Evolutionary conservation across 1,140 invertebrate genomes (phyloP).

Genomic region (Cherax quadricarinatus): DNA sequence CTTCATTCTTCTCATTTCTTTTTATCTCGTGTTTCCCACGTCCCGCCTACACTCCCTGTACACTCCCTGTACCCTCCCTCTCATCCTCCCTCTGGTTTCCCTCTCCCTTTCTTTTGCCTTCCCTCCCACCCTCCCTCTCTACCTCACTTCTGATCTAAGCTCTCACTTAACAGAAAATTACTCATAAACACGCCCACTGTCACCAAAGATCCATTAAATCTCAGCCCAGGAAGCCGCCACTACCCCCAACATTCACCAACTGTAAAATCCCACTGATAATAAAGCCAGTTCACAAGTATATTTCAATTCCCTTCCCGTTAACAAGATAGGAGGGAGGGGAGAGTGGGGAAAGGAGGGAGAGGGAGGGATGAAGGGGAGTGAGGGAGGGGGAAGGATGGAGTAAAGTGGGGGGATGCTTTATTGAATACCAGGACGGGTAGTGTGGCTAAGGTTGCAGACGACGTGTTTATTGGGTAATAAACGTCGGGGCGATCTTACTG

Average conservation of each 20-base stretch:
- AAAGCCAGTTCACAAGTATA: conserved; percentile 1
- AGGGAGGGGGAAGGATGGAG: background rate
- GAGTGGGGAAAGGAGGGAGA: background rate
- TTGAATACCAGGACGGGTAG: conserved; percentile 37
- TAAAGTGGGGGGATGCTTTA: conserved; percentile 40
- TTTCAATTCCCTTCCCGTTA: conserved; percentile 9
- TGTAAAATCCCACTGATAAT: conserved; percentile 5
- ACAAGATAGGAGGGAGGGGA: background rate
- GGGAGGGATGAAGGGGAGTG: background rate
- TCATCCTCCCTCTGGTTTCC: background rate
- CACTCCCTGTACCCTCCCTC: no score
- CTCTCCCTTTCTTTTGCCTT: background rate
- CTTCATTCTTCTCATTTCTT: no score
- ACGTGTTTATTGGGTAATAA: conserved; percentile 62
- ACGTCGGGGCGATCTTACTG: conserved; percentile 42
- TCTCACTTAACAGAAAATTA: conserved; percentile 20
- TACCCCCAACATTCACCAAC: background rate
- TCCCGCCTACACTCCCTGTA: background rate
- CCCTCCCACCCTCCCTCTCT: background rate
- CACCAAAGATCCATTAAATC: conserved; percentile 23
- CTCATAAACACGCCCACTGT: conserved; percentile 47
- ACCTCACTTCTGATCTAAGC: background rate
- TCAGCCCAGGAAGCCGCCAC: background rate
- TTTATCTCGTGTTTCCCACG: no score
- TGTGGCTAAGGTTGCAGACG: conserved; percentile 48